A percentile compares a stretch with the other conserved stretches of the same genome.
phyloP scores from a whole-genome alignment of 2,797 vertebrate genomes.

The Betta splendens region DNA sequence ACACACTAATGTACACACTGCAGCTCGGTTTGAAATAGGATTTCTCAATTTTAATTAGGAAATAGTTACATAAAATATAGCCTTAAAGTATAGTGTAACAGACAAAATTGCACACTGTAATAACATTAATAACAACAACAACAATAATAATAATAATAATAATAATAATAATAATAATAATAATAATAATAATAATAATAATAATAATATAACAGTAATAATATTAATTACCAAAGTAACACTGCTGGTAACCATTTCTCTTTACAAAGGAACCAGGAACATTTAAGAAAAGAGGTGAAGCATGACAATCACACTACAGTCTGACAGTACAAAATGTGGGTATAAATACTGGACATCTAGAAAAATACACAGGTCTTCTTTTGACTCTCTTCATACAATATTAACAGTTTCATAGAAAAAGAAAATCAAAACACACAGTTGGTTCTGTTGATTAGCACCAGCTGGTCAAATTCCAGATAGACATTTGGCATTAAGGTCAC shows the following conservation, averaged over 20 bases:
- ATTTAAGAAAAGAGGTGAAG: conserved; percentile 83
- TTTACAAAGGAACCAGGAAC: conserved; percentile 76
- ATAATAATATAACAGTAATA: conserved; percentile 56
- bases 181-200: conserved; percentile 58
- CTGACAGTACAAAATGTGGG: conserved; percentile 89
- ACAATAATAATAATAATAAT: conserved; percentile 54
- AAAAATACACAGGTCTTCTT: conserved; percentile 92
- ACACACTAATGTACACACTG: not conserved
- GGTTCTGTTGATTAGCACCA: conserved; percentile 83
- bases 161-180: conserved; percentile 63
- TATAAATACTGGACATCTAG: conserved; percentile 95
- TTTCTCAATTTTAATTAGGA: conserved; percentile 80
- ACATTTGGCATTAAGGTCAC: conserved; percentile 72
- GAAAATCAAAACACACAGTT: conserved; percentile 64
- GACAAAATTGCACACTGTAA: conserved; percentile 84
- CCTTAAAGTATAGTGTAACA: conserved; percentile 84
- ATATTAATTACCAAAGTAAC: conserved; percentile 84
- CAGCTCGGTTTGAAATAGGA: conserved; percentile 66
- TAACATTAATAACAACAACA: conserved; percentile 63
- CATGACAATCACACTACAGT: conserved; percentile 84
- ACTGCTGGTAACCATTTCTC: conserved; percentile 83
- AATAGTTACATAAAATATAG: conserved; percentile 84
- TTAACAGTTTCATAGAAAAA: conserved; percentile 85
- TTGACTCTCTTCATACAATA: conserved; percentile 88
- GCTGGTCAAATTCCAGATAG: conserved; percentile 71